Percentiles rank a stretch among this genome's conserved stretches.
These are phyloP conservation scores for Ophion ellenae DNA, from an alignment of 2,888 invertebrate genomes.

Conservation along the genomic window DNA sequence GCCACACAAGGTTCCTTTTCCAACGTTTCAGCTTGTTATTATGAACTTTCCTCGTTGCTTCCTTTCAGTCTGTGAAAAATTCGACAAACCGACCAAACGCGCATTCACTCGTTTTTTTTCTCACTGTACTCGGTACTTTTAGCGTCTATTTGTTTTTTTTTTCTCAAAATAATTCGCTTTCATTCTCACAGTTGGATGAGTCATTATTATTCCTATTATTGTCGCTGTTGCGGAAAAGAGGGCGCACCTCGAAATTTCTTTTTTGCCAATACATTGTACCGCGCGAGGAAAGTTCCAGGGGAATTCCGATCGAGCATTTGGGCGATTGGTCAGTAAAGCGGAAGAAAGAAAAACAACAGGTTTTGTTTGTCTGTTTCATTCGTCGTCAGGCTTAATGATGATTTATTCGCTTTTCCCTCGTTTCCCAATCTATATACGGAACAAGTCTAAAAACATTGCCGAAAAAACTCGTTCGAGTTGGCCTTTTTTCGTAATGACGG, in stretches of 20 bases:
- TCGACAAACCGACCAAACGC: background rate
- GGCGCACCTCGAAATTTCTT: background rate
- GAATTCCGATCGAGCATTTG: background rate
- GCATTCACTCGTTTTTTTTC: background rate
- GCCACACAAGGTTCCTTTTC: no score
- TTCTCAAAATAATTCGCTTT: background rate
- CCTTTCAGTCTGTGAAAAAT: background rate
- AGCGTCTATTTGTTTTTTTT: background rate
- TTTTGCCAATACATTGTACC: background rate
- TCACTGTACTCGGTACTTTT: background rate
- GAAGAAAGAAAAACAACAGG: background rate
- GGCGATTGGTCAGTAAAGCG: background rate
- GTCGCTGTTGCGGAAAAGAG: background rate
- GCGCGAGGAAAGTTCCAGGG: background rate
- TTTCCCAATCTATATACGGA: slow-evolving; percentile 44
- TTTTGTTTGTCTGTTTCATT: background rate
- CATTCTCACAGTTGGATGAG: background rate
- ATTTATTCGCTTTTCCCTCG: background rate
- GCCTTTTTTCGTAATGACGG: background rate
- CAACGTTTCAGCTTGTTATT: no score
- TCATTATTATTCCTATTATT: background rate
- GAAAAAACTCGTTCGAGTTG: slow-evolving; percentile 67
- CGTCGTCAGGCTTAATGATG: slow-evolving; percentile 17
- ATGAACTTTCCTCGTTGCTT: background rate
- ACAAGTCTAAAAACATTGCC: slow-evolving; percentile 64